phyloP scores from a whole-genome alignment of 2,888 invertebrate genomes.

The Drosophila rubida region DNA sequence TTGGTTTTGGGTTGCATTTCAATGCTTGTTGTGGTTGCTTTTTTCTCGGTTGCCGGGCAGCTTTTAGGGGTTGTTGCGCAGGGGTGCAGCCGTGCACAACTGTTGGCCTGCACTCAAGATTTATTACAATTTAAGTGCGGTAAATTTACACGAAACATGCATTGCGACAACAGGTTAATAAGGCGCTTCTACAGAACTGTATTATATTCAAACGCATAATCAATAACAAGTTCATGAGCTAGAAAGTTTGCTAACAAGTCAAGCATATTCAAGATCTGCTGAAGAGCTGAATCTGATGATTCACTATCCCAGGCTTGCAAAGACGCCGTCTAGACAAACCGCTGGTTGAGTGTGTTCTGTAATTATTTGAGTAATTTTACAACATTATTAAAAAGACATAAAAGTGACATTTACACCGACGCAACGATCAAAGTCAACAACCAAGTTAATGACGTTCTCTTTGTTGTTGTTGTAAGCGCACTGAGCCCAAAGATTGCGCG shows the following conservation, averaged over 20 bases:
- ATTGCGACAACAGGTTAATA: conserved; percentile 10
- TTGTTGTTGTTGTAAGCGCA: conserved; percentile 37
- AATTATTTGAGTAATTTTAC: conserved; percentile 48
- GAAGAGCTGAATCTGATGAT: no score
- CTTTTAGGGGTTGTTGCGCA: conserved; percentile 43
- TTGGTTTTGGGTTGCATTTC: conserved; percentile 49
- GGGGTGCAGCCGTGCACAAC: conserved; percentile 10
- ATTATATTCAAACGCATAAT: no score
- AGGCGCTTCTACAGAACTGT: neutral
- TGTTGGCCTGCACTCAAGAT: conserved; percentile 14
- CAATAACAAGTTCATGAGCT: no score
- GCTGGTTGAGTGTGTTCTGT: conserved; percentile 3
- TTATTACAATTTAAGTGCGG: conserved; percentile 13
- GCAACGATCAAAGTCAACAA: conserved; percentile 47
- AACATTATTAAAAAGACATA: conserved; percentile 74
- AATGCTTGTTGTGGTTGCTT: conserved; percentile 44
- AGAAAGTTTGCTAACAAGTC: no score
- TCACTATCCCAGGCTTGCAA: neutral
- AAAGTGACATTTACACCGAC: conserved; percentile 58
- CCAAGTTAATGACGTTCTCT: conserved; percentile 27
- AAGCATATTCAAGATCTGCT: no score
- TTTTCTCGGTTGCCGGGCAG: conserved; percentile 30
- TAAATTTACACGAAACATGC: neutral
- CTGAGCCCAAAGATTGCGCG: conserved; percentile 58
- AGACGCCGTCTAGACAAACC: neutral